Evolutionary conservation across 2,888 invertebrate species (phyloP).

Genomic region (Stenoptilia bipunctidactyla): DNA sequence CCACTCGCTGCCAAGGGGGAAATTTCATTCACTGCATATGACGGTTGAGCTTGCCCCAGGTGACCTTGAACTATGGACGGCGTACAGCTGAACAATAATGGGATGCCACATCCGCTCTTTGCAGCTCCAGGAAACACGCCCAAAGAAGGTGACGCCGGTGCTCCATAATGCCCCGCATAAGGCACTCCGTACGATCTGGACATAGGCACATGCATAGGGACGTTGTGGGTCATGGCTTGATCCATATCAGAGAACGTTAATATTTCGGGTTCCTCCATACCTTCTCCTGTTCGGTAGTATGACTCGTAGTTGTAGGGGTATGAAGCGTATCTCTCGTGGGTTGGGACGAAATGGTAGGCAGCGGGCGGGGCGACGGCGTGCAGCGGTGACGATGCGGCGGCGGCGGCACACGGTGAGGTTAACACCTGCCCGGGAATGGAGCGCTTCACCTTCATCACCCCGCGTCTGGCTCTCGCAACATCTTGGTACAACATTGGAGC

Average conservation of each 20-base stretch:
- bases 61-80: constrained; percentile 43
- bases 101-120: constrained; percentile 39
- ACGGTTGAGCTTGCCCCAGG: constrained; percentile 2
- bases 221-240: constrained; percentile 14
- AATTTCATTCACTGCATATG: background rate
- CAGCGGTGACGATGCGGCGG: constrained; percentile 23
- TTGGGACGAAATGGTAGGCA: constrained; percentile 15
- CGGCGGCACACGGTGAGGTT: constrained; percentile 30
- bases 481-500: background rate
- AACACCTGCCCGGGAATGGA: background rate
- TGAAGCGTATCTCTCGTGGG: constrained; percentile 17
- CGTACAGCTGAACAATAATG: constrained; percentile 49
- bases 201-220: constrained; percentile 26
- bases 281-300: constrained; percentile 15
- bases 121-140: constrained; percentile 48
- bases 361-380: constrained; percentile 15
- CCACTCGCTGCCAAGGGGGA: no score
- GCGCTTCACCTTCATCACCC: background rate
- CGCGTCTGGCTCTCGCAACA: background rate
- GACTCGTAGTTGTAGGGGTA: constrained; percentile 19
- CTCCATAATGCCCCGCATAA: constrained; percentile 11
- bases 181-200: constrained; percentile 27
- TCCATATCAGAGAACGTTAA: constrained; percentile 43
- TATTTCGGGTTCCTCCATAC: constrained; percentile 28
- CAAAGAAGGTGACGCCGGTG: constrained; percentile 22